Conservation (phyloP, 2,888 invertebrate genomes). For the Stratiomys singularior region DNA sequence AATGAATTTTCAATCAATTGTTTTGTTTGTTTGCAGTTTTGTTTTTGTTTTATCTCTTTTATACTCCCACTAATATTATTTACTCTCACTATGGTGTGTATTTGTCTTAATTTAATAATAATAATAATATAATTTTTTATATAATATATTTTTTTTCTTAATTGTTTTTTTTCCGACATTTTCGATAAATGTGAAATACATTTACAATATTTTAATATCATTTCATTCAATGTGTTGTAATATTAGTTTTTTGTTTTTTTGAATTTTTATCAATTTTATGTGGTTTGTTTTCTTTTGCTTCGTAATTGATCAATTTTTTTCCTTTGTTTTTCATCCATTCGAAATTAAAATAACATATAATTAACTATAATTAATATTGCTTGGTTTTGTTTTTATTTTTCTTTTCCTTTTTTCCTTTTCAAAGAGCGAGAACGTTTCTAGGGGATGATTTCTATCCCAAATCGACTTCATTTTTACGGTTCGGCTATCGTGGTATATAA, state of each 20-base stretch:
- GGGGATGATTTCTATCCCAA: neutral
- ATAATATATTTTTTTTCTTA: neutral
- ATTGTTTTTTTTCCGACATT: neutral
- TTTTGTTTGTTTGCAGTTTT: slow-evolving; percentile 17
- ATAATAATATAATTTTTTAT: too few species aligned
- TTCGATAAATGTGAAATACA: neutral
- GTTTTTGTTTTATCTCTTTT: slow-evolving; percentile 13
- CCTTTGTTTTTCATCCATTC: slow-evolving; percentile 26
- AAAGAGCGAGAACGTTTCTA: too few species aligned
- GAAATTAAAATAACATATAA: slow-evolving; percentile 42
- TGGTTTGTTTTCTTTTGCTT: neutral
- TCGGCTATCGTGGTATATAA: neutral
- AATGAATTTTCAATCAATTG: slow-evolving; percentile 23
- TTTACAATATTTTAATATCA: slow-evolving; percentile 16
- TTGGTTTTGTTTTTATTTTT: slow-evolving; percentile 34
- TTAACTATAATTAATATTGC: slow-evolving; percentile 46
- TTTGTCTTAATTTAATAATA: neutral
- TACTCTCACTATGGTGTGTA: slow-evolving; percentile 12
- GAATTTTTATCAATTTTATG: neutral
- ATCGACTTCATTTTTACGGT: neutral
- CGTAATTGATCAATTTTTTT: too few species aligned
- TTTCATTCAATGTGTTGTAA: slow-evolving; percentile 8
- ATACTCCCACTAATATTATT: slow-evolving; percentile 10
- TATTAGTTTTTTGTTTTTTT: slow-evolving; percentile 11
- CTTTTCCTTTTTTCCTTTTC: slow-evolving; percentile 6